Percentiles rank a stretch among this genome's conserved stretches.
Conservation (phyloP, 64 coral and sea anemone genomes). For the Catalaphyllia jardinei region DNA sequence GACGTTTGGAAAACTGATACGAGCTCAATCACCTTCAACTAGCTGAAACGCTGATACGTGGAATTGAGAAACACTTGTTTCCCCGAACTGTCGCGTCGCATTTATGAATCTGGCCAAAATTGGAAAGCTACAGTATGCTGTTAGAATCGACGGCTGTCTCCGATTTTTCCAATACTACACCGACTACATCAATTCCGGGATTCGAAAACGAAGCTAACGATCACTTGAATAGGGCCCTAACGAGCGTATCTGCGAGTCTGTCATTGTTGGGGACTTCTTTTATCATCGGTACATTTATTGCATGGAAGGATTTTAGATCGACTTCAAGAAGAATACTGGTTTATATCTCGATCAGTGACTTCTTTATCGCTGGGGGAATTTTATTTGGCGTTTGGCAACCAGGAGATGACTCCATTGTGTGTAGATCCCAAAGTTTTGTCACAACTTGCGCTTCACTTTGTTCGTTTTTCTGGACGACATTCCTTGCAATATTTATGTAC, state of each 20-base stretch:
- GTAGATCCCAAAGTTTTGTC: constrained; percentile 76
- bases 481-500: constrained; percentile 75
- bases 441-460: constrained; percentile 77
- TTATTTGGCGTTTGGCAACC: constrained; percentile 27
- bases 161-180: too few relatives aligned
- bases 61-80: background rate
- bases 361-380: constrained; percentile 67
- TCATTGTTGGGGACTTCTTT: constrained; percentile 72
- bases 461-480: constrained; percentile 97
- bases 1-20: too few relatives aligned
- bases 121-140: background rate
- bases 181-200: background rate
- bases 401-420: background rate
- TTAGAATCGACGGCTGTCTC: background rate
- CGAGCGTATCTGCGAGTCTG: constrained; percentile 53
- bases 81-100: background rate
- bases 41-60: background rate
- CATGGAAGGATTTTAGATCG: constrained; percentile 82
- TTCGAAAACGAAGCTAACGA: background rate
- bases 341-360: constrained; percentile 89
- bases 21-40: too few relatives aligned
- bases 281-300: constrained; percentile 80
- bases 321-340: constrained; percentile 72
- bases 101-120: background rate
- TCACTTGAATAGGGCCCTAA: background rate